Evolutionary conservation across 2,797 vertebrate genomes (phyloP).

Genomic region (Limosa lapponica): DNA sequence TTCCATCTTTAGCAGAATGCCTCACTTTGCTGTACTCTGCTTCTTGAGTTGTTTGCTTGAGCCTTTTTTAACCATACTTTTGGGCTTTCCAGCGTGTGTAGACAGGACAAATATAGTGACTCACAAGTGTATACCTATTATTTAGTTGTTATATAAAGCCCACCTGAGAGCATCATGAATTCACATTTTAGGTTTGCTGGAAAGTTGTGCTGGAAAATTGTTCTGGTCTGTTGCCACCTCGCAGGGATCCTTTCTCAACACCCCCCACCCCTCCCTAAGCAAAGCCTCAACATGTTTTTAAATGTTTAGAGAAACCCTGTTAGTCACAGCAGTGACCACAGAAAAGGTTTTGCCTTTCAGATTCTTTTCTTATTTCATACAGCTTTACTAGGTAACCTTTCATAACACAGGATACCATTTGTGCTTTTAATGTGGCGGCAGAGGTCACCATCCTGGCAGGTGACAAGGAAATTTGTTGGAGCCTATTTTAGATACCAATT

Average conservation of each 20-base stretch:
- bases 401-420: background rate
- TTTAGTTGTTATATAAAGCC: conserved; percentile 72
- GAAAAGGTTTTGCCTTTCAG: background rate
- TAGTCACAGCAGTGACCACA: conserved; percentile 21
- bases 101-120: conserved; percentile 55
- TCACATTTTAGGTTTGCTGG: conserved; percentile 44
- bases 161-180: conserved; percentile 27
- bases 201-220: conserved; percentile 37
- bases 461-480: background rate
- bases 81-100: conserved; percentile 19
- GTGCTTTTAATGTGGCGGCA: background rate
- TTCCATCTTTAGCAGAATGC: conserved; percentile 25
- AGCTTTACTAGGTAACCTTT: conserved; percentile 2
- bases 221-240: conserved; percentile 2
- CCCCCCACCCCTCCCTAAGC: background rate
- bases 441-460: background rate
- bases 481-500: background rate
- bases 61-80: conserved; percentile 25
- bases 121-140: conserved; percentile 50
- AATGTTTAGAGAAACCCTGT: background rate
- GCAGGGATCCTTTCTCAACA: background rate
- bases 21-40: background rate
- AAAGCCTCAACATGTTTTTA: background rate
- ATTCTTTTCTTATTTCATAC: conserved; percentile 6
- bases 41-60: conserved; percentile 19